A percentile compares a stretch with the other conserved stretches of the same genome.
Conservation (phyloP, 2,888 invertebrate genomes). For the Blera fallax region DNA sequence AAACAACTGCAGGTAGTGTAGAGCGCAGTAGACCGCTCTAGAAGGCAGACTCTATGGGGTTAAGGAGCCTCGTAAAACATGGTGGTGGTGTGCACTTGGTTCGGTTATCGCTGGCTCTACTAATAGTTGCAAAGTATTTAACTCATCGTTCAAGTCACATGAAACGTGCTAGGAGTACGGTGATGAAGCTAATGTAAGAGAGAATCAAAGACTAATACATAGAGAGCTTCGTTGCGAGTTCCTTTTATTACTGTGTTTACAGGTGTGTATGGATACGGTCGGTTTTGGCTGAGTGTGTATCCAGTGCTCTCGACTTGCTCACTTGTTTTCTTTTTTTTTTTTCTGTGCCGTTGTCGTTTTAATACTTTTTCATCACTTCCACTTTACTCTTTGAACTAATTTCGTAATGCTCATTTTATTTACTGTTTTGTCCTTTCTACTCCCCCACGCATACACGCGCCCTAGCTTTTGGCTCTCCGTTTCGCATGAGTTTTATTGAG, state of each 20-base stretch:
- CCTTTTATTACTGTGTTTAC: conserved; percentile 46
- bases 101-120: conserved; percentile 53
- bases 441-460: conserved; percentile 8
- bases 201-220: conserved; percentile 25
- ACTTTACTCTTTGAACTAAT: conserved; percentile 69
- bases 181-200: conserved; percentile 38
- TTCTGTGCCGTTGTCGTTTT: conserved; percentile 8
- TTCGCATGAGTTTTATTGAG: conserved; percentile 8
- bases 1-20: conserved; percentile 65
- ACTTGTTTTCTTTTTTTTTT: not conserved
- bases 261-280: conserved; percentile 62
- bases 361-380: conserved; percentile 55
- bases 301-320: not conserved
- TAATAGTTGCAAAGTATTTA: conserved; percentile 40
- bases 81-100: conserved; percentile 58
- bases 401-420: conserved; percentile 71
- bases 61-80: conserved; percentile 57
- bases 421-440: conserved; percentile 59
- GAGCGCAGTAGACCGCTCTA: not conserved
- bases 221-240: conserved; percentile 20
- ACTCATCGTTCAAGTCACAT: conserved; percentile 45
- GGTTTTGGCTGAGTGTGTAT: conserved; percentile 7
- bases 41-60: conserved; percentile 36
- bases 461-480: not conserved
- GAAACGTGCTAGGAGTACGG: conserved; percentile 6